Conservation (phyloP, 1,140 invertebrate species). For the Bombus difficillimus region DNA sequence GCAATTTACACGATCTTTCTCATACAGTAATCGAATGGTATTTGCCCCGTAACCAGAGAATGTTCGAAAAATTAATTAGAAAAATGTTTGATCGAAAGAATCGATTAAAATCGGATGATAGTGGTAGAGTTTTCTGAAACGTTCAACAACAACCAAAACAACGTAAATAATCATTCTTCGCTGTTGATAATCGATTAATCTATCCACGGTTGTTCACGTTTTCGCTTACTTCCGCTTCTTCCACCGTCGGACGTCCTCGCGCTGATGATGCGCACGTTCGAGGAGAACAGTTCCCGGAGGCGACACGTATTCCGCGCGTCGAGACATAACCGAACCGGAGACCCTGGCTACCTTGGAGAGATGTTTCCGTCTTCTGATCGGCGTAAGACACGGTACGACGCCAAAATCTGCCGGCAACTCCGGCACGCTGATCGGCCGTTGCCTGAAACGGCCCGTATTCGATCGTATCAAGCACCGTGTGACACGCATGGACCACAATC, state of each 20-base stretch:
- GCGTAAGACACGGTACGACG: conserved; percentile 83
- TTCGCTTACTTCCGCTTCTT: neutral
- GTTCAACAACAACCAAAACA: too few relatives aligned
- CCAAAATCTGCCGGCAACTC: conserved; percentile 83
- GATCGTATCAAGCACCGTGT: conserved; percentile 87
- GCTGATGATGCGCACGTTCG: neutral
- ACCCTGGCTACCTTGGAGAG: conserved; percentile 87
- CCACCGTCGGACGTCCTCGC: conserved; percentile 5
- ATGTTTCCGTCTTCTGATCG: conserved; percentile 87
- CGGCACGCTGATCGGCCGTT: conserved; percentile 85
- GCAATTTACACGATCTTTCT: neutral
- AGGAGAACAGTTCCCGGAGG: conserved; percentile 84
- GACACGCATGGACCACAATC: conserved; percentile 90
- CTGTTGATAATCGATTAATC: neutral
- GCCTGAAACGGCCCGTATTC: conserved; percentile 86
- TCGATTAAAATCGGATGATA: too few relatives aligned
- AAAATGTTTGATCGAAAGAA: too few relatives aligned
- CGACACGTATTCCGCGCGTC: conserved; percentile 87
- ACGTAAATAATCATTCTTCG: too few relatives aligned
- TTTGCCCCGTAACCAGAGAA: neutral
- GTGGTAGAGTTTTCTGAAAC: too few relatives aligned
- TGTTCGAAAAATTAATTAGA: neutral
- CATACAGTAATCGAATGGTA: neutral
- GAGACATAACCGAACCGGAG: conserved; percentile 87
- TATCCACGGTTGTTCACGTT: conserved; percentile 17